phyloP scores from a whole-genome alignment of 2,797 vertebrate species.

The Hirundo rustica region DNA sequence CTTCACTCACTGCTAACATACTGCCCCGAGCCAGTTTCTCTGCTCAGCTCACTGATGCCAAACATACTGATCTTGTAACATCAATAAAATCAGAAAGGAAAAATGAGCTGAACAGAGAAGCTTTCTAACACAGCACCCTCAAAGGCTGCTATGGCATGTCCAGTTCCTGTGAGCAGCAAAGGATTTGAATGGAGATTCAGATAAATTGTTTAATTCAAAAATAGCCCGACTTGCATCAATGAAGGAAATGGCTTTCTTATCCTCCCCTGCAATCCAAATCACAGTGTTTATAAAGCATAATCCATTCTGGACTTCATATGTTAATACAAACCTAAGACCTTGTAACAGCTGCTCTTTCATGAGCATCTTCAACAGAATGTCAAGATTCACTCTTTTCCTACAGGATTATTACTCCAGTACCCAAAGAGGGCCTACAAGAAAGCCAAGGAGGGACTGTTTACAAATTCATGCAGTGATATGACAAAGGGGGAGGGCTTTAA shows the following conservation, averaged over 20 bases:
- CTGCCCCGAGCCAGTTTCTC: background rate
- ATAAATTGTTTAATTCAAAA: background rate
- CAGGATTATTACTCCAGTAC: background rate
- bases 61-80: background rate
- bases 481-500: background rate
- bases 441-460: background rate
- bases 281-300: background rate
- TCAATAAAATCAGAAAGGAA: background rate
- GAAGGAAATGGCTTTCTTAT: background rate
- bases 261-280: background rate
- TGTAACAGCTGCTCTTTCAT: background rate
- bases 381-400: background rate
- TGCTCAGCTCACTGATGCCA: background rate
- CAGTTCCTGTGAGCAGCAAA: background rate
- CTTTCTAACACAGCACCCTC: background rate
- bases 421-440: background rate
- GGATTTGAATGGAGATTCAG: background rate
- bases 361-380: background rate
- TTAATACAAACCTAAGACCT: background rate
- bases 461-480: background rate
- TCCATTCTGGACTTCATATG: background rate
- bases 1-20: background rate
- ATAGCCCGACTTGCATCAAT: background rate
- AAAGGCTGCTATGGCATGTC: background rate
- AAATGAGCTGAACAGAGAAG: background rate